Conservation (phyloP, 2,113 vertebrate genomes). For the Rhynchopsitta pachyrhyncha region DNA sequence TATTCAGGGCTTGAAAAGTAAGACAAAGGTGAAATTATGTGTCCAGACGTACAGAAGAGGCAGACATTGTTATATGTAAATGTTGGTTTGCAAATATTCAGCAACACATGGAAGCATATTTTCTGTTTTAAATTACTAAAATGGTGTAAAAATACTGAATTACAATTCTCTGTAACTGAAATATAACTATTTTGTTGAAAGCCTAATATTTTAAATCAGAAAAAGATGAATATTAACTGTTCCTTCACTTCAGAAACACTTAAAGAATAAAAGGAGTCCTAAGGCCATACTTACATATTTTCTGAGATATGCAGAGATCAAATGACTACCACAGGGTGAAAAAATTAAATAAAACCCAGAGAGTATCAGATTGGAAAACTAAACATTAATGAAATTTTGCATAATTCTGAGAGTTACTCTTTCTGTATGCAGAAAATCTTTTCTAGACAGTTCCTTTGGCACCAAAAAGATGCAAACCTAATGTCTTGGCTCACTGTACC, state of each 20-base stretch:
- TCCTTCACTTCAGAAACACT: neutral
- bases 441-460: neutral
- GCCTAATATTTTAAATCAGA: neutral
- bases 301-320: neutral
- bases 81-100: neutral
- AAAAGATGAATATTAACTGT: neutral
- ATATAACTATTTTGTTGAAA: neutral
- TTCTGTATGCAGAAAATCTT: neutral
- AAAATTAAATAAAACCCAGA: neutral
- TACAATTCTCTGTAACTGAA: neutral
- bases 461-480: neutral
- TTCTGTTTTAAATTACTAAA: neutral
- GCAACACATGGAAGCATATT: neutral
- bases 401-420: neutral
- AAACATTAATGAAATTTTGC: neutral
- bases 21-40: neutral
- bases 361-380: neutral
- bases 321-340: neutral
- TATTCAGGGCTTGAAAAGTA: neutral
- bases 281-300: neutral
- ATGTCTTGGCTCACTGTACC: neutral
- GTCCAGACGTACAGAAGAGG: neutral
- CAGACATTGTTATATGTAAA: neutral
- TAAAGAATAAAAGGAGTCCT: neutral
- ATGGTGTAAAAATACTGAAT: neutral